Evolutionary conservation across 2,797 vertebrate genomes (phyloP).

Genomic region (Aeoliscus strigatus): DNA sequence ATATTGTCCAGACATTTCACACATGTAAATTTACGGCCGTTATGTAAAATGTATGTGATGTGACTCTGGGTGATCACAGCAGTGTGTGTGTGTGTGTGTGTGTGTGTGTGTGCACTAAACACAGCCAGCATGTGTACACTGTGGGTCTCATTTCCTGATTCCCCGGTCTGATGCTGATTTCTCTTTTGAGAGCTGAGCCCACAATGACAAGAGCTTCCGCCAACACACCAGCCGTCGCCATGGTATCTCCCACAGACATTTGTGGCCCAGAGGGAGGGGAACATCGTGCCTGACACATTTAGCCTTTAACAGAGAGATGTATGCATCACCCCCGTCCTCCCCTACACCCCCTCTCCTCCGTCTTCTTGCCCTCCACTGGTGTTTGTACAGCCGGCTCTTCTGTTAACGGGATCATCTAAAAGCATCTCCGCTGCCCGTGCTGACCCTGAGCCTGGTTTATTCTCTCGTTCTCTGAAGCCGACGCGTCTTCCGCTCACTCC

Average conservation of each 20-base stretch:
- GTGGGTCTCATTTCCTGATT: constrained; percentile 79
- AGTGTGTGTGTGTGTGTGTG: constrained; percentile 43
- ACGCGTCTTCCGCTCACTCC: constrained; percentile 13
- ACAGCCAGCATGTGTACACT: constrained; percentile 74
- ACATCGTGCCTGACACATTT: constrained; percentile 79
- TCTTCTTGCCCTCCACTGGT: constrained; percentile 26
- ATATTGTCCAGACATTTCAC: no score
- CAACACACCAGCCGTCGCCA: constrained; percentile 83
- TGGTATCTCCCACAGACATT: constrained; percentile 84
- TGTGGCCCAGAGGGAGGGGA: constrained; percentile 70
- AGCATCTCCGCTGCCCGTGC: constrained; percentile 38
- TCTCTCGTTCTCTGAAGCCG: constrained; percentile 20
- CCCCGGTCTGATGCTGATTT: constrained; percentile 57
- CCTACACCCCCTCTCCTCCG: constrained; percentile 13
- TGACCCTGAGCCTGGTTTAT: constrained; percentile 8
- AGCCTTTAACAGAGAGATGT: constrained; percentile 60
- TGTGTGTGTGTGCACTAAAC: constrained; percentile 15
- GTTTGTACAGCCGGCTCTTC: constrained; percentile 66
- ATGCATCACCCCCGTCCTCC: constrained; percentile 30
- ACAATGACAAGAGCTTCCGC: constrained; percentile 92
- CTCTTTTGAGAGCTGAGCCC: constrained; percentile 72
- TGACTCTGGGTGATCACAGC: constrained; percentile 9
- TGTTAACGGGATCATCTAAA: constrained; percentile 62
- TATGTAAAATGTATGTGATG: background rate
- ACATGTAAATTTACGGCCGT: background rate